Conservation (phyloP, 2,888 invertebrate genomes). For the Hedychridium roseum region DNA sequence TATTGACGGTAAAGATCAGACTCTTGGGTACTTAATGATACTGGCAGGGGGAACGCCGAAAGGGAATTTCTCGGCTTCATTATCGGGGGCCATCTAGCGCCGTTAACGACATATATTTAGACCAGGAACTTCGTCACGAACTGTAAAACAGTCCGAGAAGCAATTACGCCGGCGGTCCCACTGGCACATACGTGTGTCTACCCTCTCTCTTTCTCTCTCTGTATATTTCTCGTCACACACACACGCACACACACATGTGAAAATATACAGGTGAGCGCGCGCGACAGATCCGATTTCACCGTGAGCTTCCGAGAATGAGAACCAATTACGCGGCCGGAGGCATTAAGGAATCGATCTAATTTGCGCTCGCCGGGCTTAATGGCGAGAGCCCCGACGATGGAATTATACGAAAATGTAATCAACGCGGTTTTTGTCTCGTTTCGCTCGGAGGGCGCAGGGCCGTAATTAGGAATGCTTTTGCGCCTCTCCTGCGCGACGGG, state of each 20-base stretch:
- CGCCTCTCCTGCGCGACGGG: slow-evolving; percentile 58
- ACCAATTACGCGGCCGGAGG: slow-evolving; percentile 50
- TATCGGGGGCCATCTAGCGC: slow-evolving; percentile 35
- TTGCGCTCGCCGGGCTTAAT: slow-evolving; percentile 42
- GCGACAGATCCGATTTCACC: slow-evolving; percentile 47
- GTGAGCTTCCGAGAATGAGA: slow-evolving; percentile 47
- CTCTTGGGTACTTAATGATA: too few relatives aligned
- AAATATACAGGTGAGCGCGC: too few relatives aligned
- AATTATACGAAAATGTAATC: slow-evolving; percentile 62
- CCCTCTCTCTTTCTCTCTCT: too few relatives aligned
- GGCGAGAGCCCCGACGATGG: slow-evolving; percentile 48
- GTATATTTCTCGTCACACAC: too few relatives aligned
- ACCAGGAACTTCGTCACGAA: slow-evolving; percentile 16
- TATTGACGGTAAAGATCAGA: too few relatives aligned
- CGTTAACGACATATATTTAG: slow-evolving; percentile 34
- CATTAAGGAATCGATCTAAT: slow-evolving; percentile 53
- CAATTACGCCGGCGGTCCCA: slow-evolving; percentile 33
- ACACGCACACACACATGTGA: too few relatives aligned
- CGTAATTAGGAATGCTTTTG: slow-evolving; percentile 62
- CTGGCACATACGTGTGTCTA: slow-evolving; percentile 27
- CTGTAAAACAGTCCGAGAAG: slow-evolving; percentile 43
- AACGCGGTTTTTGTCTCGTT: slow-evolving; percentile 60
- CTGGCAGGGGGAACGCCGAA: slow-evolving; percentile 15
- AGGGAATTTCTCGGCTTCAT: slow-evolving; percentile 31
- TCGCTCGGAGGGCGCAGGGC: slow-evolving; percentile 54